phyloP scores from a whole-genome alignment of 2,888 invertebrate species.

The Beris chalybata region DNA sequence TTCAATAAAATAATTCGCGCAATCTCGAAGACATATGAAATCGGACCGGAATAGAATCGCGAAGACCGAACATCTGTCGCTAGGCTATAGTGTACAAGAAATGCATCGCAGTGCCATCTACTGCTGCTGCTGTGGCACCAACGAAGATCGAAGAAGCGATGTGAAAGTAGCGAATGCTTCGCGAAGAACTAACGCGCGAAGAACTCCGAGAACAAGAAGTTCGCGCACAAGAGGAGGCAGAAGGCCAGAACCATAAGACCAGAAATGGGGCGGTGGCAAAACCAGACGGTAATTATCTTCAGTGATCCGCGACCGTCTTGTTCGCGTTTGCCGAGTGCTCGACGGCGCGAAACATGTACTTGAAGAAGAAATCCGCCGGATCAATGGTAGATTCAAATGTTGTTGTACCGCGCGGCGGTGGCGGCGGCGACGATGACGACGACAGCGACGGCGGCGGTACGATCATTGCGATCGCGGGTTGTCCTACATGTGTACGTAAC shows the following conservation, averaged over 20 bases:
- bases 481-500: conserved; percentile 41
- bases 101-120: not conserved
- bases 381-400: too few relatives aligned
- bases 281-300: conserved; percentile 33
- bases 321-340: not conserved
- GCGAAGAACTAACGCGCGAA: not conserved
- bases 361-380: too few relatives aligned
- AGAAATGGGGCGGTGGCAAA: conserved; percentile 39
- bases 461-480: conserved; percentile 15
- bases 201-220: not conserved
- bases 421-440: not conserved
- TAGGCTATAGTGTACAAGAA: not conserved
- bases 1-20: conserved; percentile 16
- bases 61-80: conserved; percentile 26
- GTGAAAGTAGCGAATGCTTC: not conserved
- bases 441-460: conserved; percentile 5
- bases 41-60: conserved; percentile 6
- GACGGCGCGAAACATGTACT: too few relatives aligned
- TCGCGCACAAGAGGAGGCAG: conserved; percentile 8
- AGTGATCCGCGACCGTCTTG: not conserved
- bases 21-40: conserved; percentile 5
- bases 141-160: not conserved
- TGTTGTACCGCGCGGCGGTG: too few relatives aligned
- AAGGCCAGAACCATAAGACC: conserved; percentile 17
- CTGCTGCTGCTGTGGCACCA: not conserved